A percentile compares a stretch with the other conserved stretches of the same genome.
Conservation (phyloP, 2,888 invertebrate genomes). For the Byasa hedistus region DNA sequence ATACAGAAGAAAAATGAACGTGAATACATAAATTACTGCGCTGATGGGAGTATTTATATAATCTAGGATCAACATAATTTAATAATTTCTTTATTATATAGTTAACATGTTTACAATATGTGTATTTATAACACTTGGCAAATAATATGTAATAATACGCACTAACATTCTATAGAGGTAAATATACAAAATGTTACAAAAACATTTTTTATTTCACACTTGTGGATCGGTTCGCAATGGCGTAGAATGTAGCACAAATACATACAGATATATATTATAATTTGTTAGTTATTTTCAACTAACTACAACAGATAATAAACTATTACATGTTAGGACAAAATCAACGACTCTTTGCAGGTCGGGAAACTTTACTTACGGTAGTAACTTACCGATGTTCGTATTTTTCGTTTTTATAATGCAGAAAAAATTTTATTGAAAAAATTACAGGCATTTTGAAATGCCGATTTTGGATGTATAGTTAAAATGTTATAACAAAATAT, state of each 20-base stretch:
- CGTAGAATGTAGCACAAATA: constrained; percentile 4
- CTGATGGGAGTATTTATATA: not conserved
- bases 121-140: constrained; percentile 15
- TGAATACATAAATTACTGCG: not conserved
- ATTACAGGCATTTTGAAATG: too few relatives aligned
- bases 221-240: constrained; percentile 20
- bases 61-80: not conserved
- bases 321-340: too few relatives aligned
- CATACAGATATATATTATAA: too few relatives aligned
- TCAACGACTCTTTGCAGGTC: too few relatives aligned
- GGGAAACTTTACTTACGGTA: too few relatives aligned
- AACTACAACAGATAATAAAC: constrained; percentile 13
- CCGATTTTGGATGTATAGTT: too few relatives aligned
- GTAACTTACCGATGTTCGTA: too few relatives aligned
- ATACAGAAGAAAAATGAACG: not conserved
- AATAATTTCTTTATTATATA: not conserved
- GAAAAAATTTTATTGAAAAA: too few relatives aligned
- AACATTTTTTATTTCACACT: constrained; percentile 3
- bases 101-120: not conserved
- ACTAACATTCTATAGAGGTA: constrained; percentile 12
- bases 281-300: constrained; percentile 4
- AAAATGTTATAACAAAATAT: too few relatives aligned
- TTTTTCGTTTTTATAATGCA: too few relatives aligned
- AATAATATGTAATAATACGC: constrained; percentile 13
- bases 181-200: constrained; percentile 18